phyloP scores from a whole-genome alignment of 2,797 vertebrate genomes.

The Myiotriccus ornatus region DNA sequence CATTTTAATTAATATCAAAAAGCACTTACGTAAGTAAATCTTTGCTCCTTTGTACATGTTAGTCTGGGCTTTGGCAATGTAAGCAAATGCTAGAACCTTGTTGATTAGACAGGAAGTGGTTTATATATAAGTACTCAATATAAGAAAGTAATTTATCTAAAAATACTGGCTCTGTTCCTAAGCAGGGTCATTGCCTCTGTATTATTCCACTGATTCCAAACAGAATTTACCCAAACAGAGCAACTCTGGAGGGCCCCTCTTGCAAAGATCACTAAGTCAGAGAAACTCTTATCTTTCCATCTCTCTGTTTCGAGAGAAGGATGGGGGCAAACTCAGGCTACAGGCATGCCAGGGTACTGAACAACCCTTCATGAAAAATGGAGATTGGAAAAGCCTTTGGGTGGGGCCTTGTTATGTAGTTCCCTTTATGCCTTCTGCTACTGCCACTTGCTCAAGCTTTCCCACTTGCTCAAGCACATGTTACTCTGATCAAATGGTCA shows the following conservation, averaged over 20 bases:
- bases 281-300: neutral
- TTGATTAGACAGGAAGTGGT: constrained; percentile 44
- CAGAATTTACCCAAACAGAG: neutral
- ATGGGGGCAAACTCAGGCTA: neutral
- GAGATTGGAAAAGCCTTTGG: neutral
- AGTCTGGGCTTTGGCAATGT: constrained; percentile 4
- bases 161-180: neutral
- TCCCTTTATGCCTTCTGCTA: neutral
- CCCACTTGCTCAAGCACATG: neutral
- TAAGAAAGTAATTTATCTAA: constrained; percentile 3
- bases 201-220: neutral
- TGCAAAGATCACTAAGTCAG: neutral
- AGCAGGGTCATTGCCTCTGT: neutral
- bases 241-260: neutral
- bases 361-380: neutral
- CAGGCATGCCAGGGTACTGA: neutral
- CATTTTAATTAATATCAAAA: constrained; percentile 38
- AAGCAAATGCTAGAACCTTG: constrained; percentile 10
- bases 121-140: constrained; percentile 2
- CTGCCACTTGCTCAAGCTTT: neutral
- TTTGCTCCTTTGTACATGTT: neutral
- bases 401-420: neutral
- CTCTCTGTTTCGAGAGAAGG: neutral
- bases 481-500: neutral
- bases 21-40: constrained; percentile 32